Conservation (phyloP, 1,140 invertebrate genomes). For the Liolophura sinensis region DNA sequence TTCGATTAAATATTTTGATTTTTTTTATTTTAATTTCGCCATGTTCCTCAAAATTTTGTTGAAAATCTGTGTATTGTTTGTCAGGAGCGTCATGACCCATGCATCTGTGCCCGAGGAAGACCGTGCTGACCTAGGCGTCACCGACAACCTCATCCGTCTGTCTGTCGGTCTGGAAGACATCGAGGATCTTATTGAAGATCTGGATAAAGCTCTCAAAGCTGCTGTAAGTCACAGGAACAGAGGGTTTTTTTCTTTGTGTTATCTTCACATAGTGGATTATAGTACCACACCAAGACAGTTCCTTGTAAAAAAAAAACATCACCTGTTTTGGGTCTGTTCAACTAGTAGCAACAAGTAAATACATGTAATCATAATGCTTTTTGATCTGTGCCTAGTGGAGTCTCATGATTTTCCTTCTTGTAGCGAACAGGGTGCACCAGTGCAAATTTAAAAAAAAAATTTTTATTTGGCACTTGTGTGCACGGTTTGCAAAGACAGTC, state of each 20-base stretch:
- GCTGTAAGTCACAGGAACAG: slow-evolving; percentile 27
- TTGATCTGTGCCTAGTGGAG: too few relatives aligned
- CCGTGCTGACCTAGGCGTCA: slow-evolving; percentile 78
- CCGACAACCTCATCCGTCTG: slow-evolving; percentile 83
- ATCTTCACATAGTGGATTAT: too few relatives aligned
- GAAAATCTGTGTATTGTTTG: neutral
- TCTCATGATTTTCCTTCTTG: too few relatives aligned
- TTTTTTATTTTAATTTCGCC: slow-evolving; percentile 2
- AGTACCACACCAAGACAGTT: too few relatives aligned
- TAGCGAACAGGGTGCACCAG: too few relatives aligned
- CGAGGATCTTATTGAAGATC: slow-evolving; percentile 85
- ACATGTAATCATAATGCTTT: too few relatives aligned
- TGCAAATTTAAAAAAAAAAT: too few relatives aligned
- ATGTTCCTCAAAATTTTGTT: neutral
- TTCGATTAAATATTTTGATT: neutral
- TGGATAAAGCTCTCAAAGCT: slow-evolving; percentile 73
- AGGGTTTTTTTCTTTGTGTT: neutral
- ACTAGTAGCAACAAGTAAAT: too few relatives aligned
- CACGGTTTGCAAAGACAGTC: too few relatives aligned
- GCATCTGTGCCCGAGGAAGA: slow-evolving; percentile 67
- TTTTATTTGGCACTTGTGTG: too few relatives aligned
- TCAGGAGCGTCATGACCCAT: slow-evolving; percentile 60
- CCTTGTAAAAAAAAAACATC: too few relatives aligned
- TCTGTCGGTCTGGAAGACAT: slow-evolving; percentile 90
- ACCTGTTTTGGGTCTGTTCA: too few relatives aligned